Evolutionary conservation across 2,888 invertebrate species (phyloP).

Genomic region (Aphodius sticticus): DNA sequence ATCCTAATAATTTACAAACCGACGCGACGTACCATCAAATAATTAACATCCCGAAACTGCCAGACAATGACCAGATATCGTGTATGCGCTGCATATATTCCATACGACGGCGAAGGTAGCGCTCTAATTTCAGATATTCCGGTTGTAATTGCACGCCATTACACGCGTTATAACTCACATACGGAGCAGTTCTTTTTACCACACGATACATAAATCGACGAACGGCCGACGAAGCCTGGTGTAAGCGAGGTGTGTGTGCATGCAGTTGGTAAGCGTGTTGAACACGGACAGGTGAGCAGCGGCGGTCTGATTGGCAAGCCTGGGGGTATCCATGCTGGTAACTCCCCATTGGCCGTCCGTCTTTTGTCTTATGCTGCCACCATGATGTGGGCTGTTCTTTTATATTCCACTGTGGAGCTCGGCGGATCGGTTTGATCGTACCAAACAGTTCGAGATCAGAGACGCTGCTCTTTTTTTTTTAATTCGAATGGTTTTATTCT

Average conservation of each 20-base stretch:
- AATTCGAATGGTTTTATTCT: neutral
- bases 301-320: constrained; percentile 54
- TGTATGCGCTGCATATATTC: constrained; percentile 12
- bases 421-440: neutral
- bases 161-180: constrained; percentile 18
- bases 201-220: neutral
- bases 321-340: constrained; percentile 46
- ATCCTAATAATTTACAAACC: neutral
- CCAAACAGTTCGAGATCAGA: neutral
- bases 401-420: neutral
- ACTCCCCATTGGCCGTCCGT: constrained; percentile 51
- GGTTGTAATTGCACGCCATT: constrained; percentile 20
- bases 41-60: neutral
- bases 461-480: neutral
- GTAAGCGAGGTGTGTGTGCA: constrained; percentile 13
- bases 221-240: neutral
- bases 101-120: constrained; percentile 11
- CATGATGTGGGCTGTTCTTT: constrained; percentile 46
- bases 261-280: constrained; percentile 35
- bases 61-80: constrained; percentile 1
- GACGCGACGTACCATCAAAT: neutral
- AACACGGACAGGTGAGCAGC: constrained; percentile 34
- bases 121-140: constrained; percentile 12
- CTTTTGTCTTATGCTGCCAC: constrained; percentile 55
- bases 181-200: constrained; percentile 7